Percentiles rank a stretch among this genome's conserved stretches.
phyloP scores from a whole-genome alignment of 2,797 vertebrate species.

The Squalus acanthias region DNA sequence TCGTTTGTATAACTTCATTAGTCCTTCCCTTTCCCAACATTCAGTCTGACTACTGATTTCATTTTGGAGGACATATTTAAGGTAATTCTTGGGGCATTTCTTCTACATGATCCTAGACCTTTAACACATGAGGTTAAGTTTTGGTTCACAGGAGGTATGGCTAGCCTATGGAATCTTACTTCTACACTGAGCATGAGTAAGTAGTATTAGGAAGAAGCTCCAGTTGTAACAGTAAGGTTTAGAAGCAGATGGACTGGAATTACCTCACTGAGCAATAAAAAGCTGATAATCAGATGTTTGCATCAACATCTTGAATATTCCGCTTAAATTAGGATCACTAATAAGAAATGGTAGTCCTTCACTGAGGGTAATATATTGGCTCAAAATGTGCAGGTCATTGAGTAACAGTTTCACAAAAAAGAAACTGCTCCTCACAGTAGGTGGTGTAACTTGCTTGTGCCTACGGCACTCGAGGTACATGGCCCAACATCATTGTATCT shows the following conservation, averaged over 20 bases:
- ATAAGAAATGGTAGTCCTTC: neutral
- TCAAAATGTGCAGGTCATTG: no score
- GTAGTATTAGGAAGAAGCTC: neutral
- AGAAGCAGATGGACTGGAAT: neutral
- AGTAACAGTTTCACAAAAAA: neutral
- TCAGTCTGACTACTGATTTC: neutral
- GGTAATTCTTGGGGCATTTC: neutral
- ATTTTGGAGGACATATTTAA: neutral
- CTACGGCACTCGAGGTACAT: neutral
- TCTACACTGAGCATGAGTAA: neutral
- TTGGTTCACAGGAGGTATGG: neutral
- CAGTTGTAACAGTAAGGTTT: neutral
- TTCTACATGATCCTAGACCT: neutral
- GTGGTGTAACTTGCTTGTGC: neutral
- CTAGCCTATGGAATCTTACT: neutral
- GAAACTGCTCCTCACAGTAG: neutral
- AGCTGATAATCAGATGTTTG: neutral
- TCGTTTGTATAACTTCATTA: neutral
- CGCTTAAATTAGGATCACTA: neutral
- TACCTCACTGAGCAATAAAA: neutral
- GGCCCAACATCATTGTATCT: neutral
- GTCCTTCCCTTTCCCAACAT: neutral
- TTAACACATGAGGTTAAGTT: neutral
- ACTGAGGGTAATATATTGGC: neutral
- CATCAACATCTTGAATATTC: neutral